Base-by-base conservation (phyloP, 2,888 invertebrate species). In the Phyllotreta cruciferae region DNA sequence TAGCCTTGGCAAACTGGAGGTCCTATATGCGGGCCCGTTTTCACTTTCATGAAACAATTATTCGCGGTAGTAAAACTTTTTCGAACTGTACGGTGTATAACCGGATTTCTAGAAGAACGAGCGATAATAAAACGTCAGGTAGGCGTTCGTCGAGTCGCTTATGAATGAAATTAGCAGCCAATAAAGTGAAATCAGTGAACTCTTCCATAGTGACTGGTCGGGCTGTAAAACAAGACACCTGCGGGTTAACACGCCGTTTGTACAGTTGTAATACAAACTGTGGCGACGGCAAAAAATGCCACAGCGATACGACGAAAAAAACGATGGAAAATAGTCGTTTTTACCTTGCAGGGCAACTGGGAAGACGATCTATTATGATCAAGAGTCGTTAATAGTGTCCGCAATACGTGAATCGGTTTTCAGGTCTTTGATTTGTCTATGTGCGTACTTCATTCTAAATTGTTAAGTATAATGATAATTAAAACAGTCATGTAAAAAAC, bases 191-290 rank as follows among this genome's bases (percentile, higher is more conserved):
- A 60, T 66, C 64, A 58, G 39, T 64, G 58, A 65, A 65, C 64
- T 55, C 57, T 56, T 41, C 39, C 42, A n/a, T 42, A 6, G 36
- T 58, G 11, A n/a, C 41, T 11, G 41, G 52, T 39, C 52, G 44
- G 57, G 61, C 57, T 64, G 57, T 57, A 60, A 55, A 62, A 62
- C 60, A 60, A 62, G 60, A 62, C 67, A 67, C 68, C 64, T 60
- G 66, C 62, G 44, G 60, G 56, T 63, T 61, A 62, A 66, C 64
- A 52, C 63, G 63, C 63, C 56, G 58, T 63, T 57, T 63, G 64
- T 63, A 68, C 69, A 68, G 66, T 67, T 68, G 70, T 70, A 70
- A 55, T 61, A 70, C 70, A 67, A 70, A 68, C 70, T 66, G 64
- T 62, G 55, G 55, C 57, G 49, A 49, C 58, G 13, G 52, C 35